Evolutionary conservation across 2,888 invertebrate genomes (phyloP), one percentile per base, ranked within the genome.

Genomic region (Barypeithes pellucidus): DNA sequence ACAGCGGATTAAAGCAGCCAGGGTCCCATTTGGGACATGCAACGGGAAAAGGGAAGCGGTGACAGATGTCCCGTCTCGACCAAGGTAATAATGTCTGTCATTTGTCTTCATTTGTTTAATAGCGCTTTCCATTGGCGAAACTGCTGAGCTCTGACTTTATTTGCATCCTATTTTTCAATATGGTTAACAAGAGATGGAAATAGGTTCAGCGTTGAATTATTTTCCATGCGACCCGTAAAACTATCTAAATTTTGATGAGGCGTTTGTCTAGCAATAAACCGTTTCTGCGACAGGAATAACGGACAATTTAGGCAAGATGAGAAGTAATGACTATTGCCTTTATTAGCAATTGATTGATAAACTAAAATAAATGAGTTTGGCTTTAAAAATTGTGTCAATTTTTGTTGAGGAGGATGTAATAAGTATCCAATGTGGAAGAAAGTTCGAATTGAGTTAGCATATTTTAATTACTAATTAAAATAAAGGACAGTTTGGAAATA

Each of bases 41-140:
- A 57, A 22, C 43, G 70, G 39, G 61, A 67, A 18, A 59, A 79
- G 77, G 79, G 72, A 73, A 52, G 66, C 70, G 66, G 77, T 80
- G 81, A 80, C 81, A 82, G 84, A 83, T 84, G 82, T 81, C 81
- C 79, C 77, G 76, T 79, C 81, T 83, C 82, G 83, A 84, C 84
- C 82, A 83, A 85, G 84, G 85, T 85, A 85, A 85, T 85, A 85
- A 85, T 82, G 84, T 81, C 81, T 79, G 82, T 83, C 84, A 84
- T 85, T 84, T 84, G 84, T 85, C 85, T 85, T 85, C 83, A 85
- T 85, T 85, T 85, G 84, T 85, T 82, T 83, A 29, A 29, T 29
- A 29, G 29, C 29, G 29, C 29, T 29, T 29, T 29, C 29, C 29
- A 29, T 29, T 29, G 29, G 29, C 29, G 7, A 29, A 29, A 29